Conservation (phyloP, 1,140 invertebrate species). For the Apis dorsata region DNA sequence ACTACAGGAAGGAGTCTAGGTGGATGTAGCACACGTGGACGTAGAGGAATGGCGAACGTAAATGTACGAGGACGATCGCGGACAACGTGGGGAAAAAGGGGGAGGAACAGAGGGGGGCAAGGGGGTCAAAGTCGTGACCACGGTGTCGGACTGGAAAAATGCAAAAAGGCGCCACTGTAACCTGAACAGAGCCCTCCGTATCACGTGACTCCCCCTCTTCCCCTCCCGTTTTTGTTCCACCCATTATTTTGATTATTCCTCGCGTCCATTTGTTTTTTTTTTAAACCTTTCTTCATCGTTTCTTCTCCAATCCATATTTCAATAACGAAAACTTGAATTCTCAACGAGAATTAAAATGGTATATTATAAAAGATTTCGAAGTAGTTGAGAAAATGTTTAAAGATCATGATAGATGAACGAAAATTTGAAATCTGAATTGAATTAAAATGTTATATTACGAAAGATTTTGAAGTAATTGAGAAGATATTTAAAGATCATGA, state of each 20-base stretch:
- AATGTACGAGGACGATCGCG: slow-evolving; percentile 58
- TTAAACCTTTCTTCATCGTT: no score
- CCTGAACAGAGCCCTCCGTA: slow-evolving; percentile 62
- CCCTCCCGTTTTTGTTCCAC: slow-evolving; percentile 25
- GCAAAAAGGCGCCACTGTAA: slow-evolving; percentile 71
- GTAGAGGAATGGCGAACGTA: slow-evolving; percentile 55
- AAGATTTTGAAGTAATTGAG: no score
- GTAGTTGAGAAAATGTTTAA: no score
- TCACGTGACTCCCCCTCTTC: slow-evolving; percentile 37
- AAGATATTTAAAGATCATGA: no score
- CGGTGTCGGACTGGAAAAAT: slow-evolving; percentile 64
- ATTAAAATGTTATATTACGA: no score
- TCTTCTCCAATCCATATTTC: no score
- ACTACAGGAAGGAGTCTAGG: slow-evolving; percentile 29
- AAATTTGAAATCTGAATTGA: no score
- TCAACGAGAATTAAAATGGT: no score
- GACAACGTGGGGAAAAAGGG: slow-evolving; percentile 30
- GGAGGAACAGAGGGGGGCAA: slow-evolving; percentile 31
- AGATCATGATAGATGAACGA: no score
- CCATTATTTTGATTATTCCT: background rate
- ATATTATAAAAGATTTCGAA: no score
- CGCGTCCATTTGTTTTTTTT: no score
- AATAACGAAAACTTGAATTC: no score
- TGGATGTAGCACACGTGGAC: slow-evolving; percentile 53
- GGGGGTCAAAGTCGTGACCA: slow-evolving; percentile 69